A percentile compares a stretch with the other conserved stretches of the same genome.
Evolutionary conservation across 2,113 vertebrate species (phyloP).

Genomic region (Caranx melampygus): DNA sequence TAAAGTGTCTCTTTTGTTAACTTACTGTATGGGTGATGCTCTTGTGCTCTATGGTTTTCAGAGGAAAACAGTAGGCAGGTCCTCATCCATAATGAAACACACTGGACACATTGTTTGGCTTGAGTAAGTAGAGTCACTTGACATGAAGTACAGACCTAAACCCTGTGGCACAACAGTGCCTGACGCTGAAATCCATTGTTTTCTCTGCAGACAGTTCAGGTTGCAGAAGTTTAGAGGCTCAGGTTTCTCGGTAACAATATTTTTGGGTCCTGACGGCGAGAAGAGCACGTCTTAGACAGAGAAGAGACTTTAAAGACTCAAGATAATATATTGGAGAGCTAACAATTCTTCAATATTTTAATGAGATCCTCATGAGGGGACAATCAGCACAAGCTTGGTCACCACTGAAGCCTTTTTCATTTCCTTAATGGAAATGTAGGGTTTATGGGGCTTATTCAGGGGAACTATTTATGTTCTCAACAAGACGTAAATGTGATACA

Average conservation of each 20-base stretch:
- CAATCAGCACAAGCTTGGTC: constrained; percentile 63
- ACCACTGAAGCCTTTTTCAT: constrained; percentile 61
- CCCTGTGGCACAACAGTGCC: constrained; percentile 25
- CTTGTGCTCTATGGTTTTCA: constrained; percentile 15
- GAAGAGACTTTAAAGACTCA: constrained; percentile 43
- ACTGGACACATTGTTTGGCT: constrained; percentile 72
- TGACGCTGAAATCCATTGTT: constrained; percentile 60
- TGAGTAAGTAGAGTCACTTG: constrained; percentile 79
- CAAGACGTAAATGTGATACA: constrained; percentile 61
- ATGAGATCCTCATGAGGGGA: constrained; percentile 67
- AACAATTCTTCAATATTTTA: constrained; percentile 65
- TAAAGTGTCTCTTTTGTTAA: constrained; percentile 9
- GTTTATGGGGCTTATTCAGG: constrained; percentile 66
- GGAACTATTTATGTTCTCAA: constrained; percentile 62
- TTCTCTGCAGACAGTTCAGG: constrained; percentile 63
- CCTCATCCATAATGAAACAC: constrained; percentile 57
- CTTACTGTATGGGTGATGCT: neutral
- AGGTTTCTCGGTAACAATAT: constrained; percentile 53
- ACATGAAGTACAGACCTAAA: constrained; percentile 60
- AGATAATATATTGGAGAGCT: constrained; percentile 57
- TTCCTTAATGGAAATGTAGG: constrained; percentile 72
- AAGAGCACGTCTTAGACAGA: constrained; percentile 15
- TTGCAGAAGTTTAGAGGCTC: constrained; percentile 52
- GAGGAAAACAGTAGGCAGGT: constrained; percentile 2
- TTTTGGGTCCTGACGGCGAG: constrained; percentile 37